Conservation (phyloP, 2,113 vertebrate species). For the Dasyprocta punctata region DNA sequence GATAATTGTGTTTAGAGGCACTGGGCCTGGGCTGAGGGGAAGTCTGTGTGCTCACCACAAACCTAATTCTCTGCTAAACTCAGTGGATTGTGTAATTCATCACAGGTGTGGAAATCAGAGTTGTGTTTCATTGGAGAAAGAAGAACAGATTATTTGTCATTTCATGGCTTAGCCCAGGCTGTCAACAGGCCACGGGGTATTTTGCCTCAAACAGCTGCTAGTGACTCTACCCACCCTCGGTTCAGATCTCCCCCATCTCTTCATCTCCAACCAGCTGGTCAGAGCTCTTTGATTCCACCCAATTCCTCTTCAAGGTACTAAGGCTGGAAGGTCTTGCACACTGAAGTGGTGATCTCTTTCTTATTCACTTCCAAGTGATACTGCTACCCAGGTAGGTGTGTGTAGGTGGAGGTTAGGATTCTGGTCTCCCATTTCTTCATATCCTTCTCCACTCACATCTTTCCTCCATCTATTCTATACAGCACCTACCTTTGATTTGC, state of each 20-base stretch:
- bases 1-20: neutral
- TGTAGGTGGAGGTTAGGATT: neutral
- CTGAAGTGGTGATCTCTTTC: neutral
- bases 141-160: neutral
- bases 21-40: neutral
- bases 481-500: neutral
- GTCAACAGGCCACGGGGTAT: neutral
- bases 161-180: neutral
- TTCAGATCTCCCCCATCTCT: accelerated
- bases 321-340: neutral
- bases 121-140: neutral
- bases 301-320: neutral
- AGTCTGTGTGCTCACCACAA: neutral
- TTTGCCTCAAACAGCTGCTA: neutral
- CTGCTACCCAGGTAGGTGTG: neutral
- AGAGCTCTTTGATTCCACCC: neutral
- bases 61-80: neutral
- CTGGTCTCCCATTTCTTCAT: neutral
- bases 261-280: accelerated
- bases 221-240: neutral
- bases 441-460: neutral
- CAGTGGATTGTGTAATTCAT: neutral
- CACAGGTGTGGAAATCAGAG: conserved; percentile 50
- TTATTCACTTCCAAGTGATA: neutral
- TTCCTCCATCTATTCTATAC: neutral